Percentiles rank a stretch among this genome's conserved stretches.
Conservation (phyloP, 2,888 invertebrate species). For the Hydrotaea diabolus region DNA sequence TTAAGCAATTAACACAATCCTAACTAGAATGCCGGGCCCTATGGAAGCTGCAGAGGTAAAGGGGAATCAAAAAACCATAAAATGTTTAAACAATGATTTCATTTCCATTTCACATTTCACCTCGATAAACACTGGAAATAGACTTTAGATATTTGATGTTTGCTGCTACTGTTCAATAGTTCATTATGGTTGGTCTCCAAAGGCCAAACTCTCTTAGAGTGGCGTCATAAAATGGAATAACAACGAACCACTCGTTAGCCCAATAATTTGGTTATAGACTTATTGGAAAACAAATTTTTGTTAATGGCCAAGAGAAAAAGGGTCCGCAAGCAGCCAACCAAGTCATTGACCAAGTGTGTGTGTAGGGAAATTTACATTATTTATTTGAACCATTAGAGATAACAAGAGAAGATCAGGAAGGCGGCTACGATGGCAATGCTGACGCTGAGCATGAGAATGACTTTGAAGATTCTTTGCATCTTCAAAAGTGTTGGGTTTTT, state of each 20-base stretch:
- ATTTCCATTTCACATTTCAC: conserved; percentile 33
- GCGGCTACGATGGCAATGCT: conserved; percentile 4
- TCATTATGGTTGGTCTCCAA: background rate
- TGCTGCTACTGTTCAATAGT: conserved; percentile 42
- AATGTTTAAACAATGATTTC: background rate
- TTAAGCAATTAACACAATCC: conserved; percentile 41
- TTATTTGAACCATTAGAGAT: conserved; percentile 60
- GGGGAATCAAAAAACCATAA: background rate
- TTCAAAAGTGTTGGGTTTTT: background rate
- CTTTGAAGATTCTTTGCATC: background rate
- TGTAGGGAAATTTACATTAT: conserved; percentile 52
- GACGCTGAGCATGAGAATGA: background rate
- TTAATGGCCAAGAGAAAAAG: too few relatives aligned
- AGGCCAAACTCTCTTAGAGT: too few relatives aligned
- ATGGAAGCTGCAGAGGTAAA: background rate
- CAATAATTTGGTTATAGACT: conserved; percentile 23
- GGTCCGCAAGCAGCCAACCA: background rate
- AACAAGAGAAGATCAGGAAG: conserved; percentile 40
- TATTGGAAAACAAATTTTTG: background rate
- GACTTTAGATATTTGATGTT: background rate
- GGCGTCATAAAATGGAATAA: conserved; percentile 56
- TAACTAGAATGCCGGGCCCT: background rate
- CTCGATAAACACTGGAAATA: conserved; percentile 14
- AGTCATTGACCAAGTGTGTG: conserved; percentile 57
- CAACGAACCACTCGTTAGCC: too few relatives aligned